Conservation (phyloP, 1,140 invertebrate species). For the Pseudomyrmex pallidus region DNA sequence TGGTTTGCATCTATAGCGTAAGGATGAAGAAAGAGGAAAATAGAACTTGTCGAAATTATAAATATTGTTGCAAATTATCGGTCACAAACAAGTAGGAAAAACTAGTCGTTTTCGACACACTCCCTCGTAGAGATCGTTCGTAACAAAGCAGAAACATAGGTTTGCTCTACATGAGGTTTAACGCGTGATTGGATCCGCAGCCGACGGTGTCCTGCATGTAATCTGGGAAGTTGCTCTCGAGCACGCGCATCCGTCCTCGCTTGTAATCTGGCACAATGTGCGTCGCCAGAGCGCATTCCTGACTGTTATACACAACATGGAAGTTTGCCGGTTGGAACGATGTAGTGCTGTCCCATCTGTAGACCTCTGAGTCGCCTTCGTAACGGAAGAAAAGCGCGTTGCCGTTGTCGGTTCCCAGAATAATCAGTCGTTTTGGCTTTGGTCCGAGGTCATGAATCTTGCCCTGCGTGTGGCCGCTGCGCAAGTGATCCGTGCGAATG, state of each 20-base stretch:
- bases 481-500: conserved; percentile 86
- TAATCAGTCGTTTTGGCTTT: conserved; percentile 85
- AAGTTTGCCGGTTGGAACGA: conserved; percentile 81
- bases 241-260: conserved; percentile 85
- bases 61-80: neutral
- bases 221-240: conserved; percentile 88
- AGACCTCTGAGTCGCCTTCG: conserved; percentile 83
- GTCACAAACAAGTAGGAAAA: neutral
- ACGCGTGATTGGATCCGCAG: conserved; percentile 86
- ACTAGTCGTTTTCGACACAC: neutral
- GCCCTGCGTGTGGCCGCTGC: conserved; percentile 84
- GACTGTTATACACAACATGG: conserved; percentile 84
- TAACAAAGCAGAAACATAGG: neutral
- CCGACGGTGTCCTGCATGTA: conserved; percentile 87
- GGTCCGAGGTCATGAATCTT: conserved; percentile 86
- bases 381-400: conserved; percentile 87
- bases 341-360: conserved; percentile 83
- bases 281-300: conserved; percentile 86
- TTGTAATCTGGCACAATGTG: conserved; percentile 86
- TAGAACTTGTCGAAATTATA: neutral
- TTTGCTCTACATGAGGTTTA: conserved; percentile 82
- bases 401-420: conserved; percentile 88
- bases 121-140: neutral
- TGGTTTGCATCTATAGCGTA: neutral
- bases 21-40: neutral